Percentiles rank a stretch among this genome's conserved stretches.
Evolutionary conservation across 2,888 invertebrate genomes (phyloP).

Genomic region (Xanthorhoe designata): DNA sequence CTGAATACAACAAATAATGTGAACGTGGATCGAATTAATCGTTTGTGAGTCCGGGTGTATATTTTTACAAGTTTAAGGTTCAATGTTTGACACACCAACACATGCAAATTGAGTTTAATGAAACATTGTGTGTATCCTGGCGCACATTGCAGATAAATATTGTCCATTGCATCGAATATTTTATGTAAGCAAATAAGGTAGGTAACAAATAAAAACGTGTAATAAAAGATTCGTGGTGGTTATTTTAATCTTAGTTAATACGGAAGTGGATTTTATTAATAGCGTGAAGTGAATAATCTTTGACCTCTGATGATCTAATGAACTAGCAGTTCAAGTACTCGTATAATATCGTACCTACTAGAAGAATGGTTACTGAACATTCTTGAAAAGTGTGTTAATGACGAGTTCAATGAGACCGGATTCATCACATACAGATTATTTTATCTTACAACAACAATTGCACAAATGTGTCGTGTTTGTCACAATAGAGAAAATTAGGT

Average conservation of each 20-base stretch:
- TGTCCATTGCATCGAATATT: neutral
- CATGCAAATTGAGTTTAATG: conserved; percentile 15
- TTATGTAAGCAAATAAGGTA: neutral
- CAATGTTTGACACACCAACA: conserved; percentile 15
- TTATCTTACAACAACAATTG: conserved; percentile 10
- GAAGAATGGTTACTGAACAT: neutral
- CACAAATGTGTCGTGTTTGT: conserved; percentile 14
- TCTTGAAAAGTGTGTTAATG: neutral
- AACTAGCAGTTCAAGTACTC: too few relatives aligned
- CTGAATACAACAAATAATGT: conserved; percentile 23
- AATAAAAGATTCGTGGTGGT: too few relatives aligned
- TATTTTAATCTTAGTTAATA: too few relatives aligned
- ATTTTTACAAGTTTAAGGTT: neutral
- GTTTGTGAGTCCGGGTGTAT: neutral
- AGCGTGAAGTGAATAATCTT: too few relatives aligned
- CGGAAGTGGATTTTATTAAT: too few relatives aligned
- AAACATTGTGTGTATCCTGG: neutral
- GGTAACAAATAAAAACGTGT: too few relatives aligned
- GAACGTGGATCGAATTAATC: conserved; percentile 12
- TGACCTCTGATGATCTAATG: too few relatives aligned
- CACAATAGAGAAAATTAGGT: conserved; percentile 35
- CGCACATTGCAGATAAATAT: neutral
- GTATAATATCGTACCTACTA: too few relatives aligned
- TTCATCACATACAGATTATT: neutral
- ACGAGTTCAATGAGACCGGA: neutral